Conservation (phyloP, 2,797 vertebrate species). For the Cetoscarus ocellatus region DNA sequence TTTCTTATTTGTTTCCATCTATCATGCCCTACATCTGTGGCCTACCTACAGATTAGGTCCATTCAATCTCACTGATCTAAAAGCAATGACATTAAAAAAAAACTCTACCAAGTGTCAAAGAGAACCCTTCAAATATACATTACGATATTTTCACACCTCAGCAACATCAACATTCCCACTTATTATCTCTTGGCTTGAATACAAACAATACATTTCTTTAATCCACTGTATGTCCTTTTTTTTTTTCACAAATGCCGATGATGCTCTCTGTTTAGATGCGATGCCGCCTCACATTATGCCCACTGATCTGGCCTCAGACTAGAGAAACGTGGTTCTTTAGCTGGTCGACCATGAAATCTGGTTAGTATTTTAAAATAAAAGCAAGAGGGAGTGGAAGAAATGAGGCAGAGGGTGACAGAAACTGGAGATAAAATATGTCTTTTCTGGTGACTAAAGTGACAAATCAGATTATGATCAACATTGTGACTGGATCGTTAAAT, state of each 20-base stretch:
- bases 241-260: conserved; percentile 9
- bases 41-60: too few species aligned
- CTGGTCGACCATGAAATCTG: conserved; percentile 77
- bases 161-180: too few species aligned
- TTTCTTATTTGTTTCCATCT: too few species aligned
- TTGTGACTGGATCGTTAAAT: conserved; percentile 7
- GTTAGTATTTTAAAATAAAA: conserved; percentile 54
- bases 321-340: conserved; percentile 52
- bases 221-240: neutral
- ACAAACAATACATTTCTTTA: neutral
- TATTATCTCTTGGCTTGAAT: too few species aligned
- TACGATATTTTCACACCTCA: neutral
- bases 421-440: conserved; percentile 31
- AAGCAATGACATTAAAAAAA: too few species aligned
- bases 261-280: conserved; percentile 24
- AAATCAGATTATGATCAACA: conserved; percentile 24
- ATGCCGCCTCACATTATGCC: conserved; percentile 53
- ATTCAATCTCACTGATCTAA: too few species aligned
- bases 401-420: conserved; percentile 50
- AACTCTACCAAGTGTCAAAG: too few species aligned
- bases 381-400: conserved; percentile 38
- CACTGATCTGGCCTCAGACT: conserved; percentile 50
- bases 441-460: conserved; percentile 11
- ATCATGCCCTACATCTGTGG: too few species aligned
- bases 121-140: neutral